Percentiles rank a stretch among this genome's conserved stretches.
phyloP scores from a whole-genome alignment of 2,797 vertebrate species.

The Poecilia picta region DNA sequence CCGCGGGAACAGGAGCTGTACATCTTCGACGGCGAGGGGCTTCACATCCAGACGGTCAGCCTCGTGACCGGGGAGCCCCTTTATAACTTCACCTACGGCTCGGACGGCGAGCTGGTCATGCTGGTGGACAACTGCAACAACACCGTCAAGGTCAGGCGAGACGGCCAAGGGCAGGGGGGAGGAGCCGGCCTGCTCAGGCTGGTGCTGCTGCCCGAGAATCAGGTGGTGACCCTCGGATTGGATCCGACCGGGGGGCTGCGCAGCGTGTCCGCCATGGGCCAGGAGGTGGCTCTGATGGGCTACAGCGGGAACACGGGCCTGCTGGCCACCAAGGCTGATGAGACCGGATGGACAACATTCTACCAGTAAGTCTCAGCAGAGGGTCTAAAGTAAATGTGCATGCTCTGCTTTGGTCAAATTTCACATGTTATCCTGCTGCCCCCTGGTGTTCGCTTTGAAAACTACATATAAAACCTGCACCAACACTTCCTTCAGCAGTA shows the following conservation, averaged over 20 bases:
- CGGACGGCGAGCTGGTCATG: slow-evolving; percentile 87
- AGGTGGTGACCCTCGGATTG: slow-evolving; percentile 93
- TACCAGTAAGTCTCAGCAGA: slow-evolving; percentile 90
- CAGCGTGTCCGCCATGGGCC: slow-evolving; percentile 89
- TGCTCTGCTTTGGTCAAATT: background rate
- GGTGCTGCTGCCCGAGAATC: slow-evolving; percentile 94
- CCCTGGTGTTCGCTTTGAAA: slow-evolving; percentile 53
- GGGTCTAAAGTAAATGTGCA: slow-evolving; percentile 15
- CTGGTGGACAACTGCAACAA: slow-evolving; percentile 95
- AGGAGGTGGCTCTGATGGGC: slow-evolving; percentile 94
- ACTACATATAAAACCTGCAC: slow-evolving; percentile 27
- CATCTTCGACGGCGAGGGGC: slow-evolving; percentile 93
- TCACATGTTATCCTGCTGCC: slow-evolving; percentile 54
- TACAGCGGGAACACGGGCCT: slow-evolving; percentile 94
- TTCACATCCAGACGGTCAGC: slow-evolving; percentile 95
- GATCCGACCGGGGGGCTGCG: slow-evolving; percentile 91
- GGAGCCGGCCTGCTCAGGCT: slow-evolving; percentile 88
- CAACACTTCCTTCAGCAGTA: background rate
- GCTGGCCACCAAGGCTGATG: slow-evolving; percentile 95
- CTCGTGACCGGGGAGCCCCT: slow-evolving; percentile 95
- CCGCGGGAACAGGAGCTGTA: slow-evolving; percentile 97
- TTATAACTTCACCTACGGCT: slow-evolving; percentile 94
- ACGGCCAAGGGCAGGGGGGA: slow-evolving; percentile 83
- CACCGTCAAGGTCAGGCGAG: slow-evolving; percentile 91
- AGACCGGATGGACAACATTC: slow-evolving; percentile 99